Evolutionary conservation across 2,888 invertebrate species (phyloP), one percentile per base, ranked within the genome.

Genomic region (Syrista parreyssii): DNA sequence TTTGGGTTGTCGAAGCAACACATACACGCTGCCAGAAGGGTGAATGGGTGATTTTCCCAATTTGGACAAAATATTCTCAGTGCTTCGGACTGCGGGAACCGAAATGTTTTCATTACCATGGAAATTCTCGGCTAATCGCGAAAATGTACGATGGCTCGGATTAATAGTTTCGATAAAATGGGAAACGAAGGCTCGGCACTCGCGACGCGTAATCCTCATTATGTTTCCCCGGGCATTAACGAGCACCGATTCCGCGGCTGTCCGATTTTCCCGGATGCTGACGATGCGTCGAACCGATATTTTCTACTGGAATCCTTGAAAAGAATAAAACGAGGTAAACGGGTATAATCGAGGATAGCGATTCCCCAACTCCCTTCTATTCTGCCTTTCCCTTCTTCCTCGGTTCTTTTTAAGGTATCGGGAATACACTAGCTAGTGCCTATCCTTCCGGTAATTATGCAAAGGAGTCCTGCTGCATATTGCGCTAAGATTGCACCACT

Each of bases 131-230:
- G 55, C 55, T 55, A 55, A 55, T 55, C 55, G 55, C 9, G 23
- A 55, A 23, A 55, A 55, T 23, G 55, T 55, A 55, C 23, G 23
- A 55, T 23, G 9, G 23, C 55, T 23, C 85, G 80, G 85, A 84
- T 84, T 84, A 84, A 84, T 85, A 83, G 83, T 79, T 40, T 78
- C 78, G 72, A 76, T 71, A 33, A 72, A 31, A 76, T 40, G 35
- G 68, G 40, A 76, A 40, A 31, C 30, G 40, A 34, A 68, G 76
- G 40, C 68, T 11, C 31, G 68, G 34, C 32, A 75, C 30, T 83
- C 84, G 82, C 75, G 82, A 85, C 85, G 85, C 85, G 85, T 85
- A 85, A 85, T 82, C 82, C 84, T 85, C 85, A 85, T 85, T 85
- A 85, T 85, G 82, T 82, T 84, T 85, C 69, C 71, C 81, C 78